Evolutionary conservation across 2,113 vertebrate genomes (phyloP).

Genomic region (Asarcornis scutulata): DNA sequence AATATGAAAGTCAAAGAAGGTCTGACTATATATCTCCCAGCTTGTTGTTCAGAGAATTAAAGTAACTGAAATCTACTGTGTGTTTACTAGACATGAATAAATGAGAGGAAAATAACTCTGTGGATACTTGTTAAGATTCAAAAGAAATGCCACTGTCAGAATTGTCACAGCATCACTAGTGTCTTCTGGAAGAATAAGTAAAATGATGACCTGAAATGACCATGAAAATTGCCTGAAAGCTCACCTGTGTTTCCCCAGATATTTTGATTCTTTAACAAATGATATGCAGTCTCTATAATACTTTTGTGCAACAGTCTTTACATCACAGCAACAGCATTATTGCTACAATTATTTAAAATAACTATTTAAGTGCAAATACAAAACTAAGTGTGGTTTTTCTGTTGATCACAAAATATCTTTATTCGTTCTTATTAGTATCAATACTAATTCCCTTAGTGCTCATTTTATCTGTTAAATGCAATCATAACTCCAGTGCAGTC

Average conservation of each 20-base stretch:
- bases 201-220: neutral
- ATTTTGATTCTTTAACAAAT: neutral
- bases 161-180: neutral
- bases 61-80: neutral
- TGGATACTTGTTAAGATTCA: neutral
- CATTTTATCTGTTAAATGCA: neutral
- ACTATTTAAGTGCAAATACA: neutral
- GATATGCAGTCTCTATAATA: neutral
- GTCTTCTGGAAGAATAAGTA: neutral
- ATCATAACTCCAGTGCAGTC: neutral
- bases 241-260: neutral
- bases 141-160: neutral
- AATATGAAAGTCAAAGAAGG: neutral
- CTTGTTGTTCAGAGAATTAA: neutral
- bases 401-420: neutral
- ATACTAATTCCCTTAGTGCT: neutral
- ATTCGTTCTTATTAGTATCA: neutral
- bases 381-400: fast-evolving
- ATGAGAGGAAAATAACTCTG: neutral
- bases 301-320: neutral
- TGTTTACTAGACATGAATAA: neutral
- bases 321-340: neutral
- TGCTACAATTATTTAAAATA: neutral
- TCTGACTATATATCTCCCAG: neutral
- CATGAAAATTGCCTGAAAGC: neutral